Conservation (phyloP, 92 coral and sea anemone species). For the Palythoa heliodiscus region DNA sequence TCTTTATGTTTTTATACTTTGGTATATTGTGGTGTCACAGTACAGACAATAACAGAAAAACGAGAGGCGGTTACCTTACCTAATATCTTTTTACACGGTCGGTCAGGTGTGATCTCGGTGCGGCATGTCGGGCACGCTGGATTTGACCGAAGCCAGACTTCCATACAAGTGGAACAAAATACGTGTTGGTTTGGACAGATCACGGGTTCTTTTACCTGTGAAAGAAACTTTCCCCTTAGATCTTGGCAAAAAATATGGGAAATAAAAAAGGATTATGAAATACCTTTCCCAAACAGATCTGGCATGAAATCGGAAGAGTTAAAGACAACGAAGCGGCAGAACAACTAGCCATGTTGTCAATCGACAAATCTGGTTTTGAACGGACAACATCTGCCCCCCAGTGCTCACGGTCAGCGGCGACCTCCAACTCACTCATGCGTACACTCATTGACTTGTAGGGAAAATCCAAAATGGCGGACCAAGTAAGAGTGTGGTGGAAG, state of each 20-base stretch:
- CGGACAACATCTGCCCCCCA: slow-evolving; percentile 42
- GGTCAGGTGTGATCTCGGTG: slow-evolving; percentile 88
- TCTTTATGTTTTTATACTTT: not conserved
- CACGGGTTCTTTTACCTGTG: slow-evolving; percentile 95
- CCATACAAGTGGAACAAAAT: slow-evolving; percentile 96
- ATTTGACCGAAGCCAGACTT: slow-evolving; percentile 88
- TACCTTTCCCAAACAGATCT: slow-evolving; percentile 99
- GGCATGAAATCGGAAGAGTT: slow-evolving; percentile 97
- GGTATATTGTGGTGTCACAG: not conserved
- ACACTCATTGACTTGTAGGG: not conserved
- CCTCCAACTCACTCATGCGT: slow-evolving; percentile 40
- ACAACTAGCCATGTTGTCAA: slow-evolving; percentile 61
- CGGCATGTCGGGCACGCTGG: slow-evolving; percentile 97
- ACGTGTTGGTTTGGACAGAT: slow-evolving; percentile 98
- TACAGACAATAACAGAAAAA: not conserved
- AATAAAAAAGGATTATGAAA: not conserved
- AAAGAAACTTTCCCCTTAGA: not conserved
- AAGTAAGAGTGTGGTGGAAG: slow-evolving; percentile 60
- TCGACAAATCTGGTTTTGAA: slow-evolving; percentile 41
- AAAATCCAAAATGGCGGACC: slow-evolving; percentile 82
- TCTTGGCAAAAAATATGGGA: not conserved
- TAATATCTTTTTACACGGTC: slow-evolving; percentile 92
- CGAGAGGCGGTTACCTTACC: slow-evolving; percentile 53
- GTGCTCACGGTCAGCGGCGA: slow-evolving; percentile 30
- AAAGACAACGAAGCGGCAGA: slow-evolving; percentile 81